Conservation (phyloP, 2,888 invertebrate genomes). For the Drosophila recens region DNA sequence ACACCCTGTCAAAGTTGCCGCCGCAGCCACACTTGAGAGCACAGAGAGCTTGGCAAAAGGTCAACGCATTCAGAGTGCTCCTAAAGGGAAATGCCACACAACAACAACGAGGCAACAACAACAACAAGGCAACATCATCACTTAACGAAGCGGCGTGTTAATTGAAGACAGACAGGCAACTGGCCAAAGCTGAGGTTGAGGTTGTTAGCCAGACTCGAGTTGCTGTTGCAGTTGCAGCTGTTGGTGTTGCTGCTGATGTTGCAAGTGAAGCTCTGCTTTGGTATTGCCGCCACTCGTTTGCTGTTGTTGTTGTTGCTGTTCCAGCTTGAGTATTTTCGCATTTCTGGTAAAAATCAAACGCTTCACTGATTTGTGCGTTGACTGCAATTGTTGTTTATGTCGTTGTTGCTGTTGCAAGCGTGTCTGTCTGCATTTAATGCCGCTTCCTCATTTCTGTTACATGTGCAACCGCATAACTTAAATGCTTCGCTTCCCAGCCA, state of each 20-base stretch:
- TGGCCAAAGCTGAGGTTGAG: slow-evolving; percentile 65
- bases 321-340: slow-evolving; percentile 45
- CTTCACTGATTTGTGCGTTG: slow-evolving; percentile 72
- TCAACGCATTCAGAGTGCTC: slow-evolving; percentile 70
- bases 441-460: slow-evolving; percentile 78
- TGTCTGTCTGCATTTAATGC: slow-evolving; percentile 43
- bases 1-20: slow-evolving; percentile 73
- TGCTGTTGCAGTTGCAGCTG: slow-evolving; percentile 15
- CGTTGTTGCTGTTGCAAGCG: slow-evolving; percentile 36
- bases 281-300: slow-evolving; percentile 41
- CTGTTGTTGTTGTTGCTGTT: slow-evolving; percentile 21
- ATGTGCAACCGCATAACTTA: slow-evolving; percentile 71
- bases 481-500: slow-evolving; percentile 44
- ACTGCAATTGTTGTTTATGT: slow-evolving; percentile 44
- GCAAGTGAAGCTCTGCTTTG: slow-evolving; percentile 40
- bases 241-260: slow-evolving; percentile 20
- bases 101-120: slow-evolving; percentile 34
- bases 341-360: slow-evolving; percentile 64
- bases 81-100: slow-evolving; percentile 79
- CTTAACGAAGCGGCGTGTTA: slow-evolving; percentile 79
- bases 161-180: slow-evolving; percentile 79
- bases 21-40: slow-evolving; percentile 76
- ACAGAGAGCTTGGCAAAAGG: slow-evolving; percentile 61
- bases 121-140: slow-evolving; percentile 43
- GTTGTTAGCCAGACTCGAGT: slow-evolving; percentile 52